Base-by-base conservation (phyloP, 2,113 vertebrate species). In the Hiodon alosoides region DNA sequence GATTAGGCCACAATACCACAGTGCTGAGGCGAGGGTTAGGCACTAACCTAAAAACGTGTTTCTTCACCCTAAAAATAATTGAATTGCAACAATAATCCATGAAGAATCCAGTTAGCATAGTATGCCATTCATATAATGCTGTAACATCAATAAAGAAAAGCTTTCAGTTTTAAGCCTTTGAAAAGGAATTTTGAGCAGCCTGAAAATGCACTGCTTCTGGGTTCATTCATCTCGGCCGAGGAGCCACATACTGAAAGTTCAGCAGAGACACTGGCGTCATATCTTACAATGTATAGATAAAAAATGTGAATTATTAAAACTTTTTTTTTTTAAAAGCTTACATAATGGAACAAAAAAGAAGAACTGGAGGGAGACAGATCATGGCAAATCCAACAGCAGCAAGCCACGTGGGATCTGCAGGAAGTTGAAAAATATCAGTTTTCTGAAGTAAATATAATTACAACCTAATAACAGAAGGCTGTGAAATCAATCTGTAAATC, bases 11-110 rank as follows among this genome's bases (percentile, higher is more conserved):
- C 62, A 53, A 4, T 0, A 74, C 82, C 69, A 86, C 8, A 46
- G 86, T 84, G 64, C 87, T 90, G 74, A 67, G 65, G 5, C 77
- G 69, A 5, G 89, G 89, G 70, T 89, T 76, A 0, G 89, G 88
- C 14, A 90, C 67, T 0, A 71, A 78, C 77, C 83, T 89, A 46
- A 74, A 73, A 10, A 3, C 58, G 59, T 80, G 82, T 57, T 79
- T 87, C 59, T 78, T 84, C 62, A 79, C 85, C 57, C 85, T 87
- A 64, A 64, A 53, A 5, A 69, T 52, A 50, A 3, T 48, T 51
- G 47, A 67, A 7, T 48, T 14, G 10, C 46, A 68, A 13, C 66
- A 68, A 48, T 14, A 68, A 50, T 52, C n/a, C 7, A 68, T 51
- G 14, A 68, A 68, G n/a, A 50, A 11, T 51, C 8, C 14, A 68